phyloP scores from a whole-genome alignment of 1,140 invertebrate species.

The Physella acuta region DNA sequence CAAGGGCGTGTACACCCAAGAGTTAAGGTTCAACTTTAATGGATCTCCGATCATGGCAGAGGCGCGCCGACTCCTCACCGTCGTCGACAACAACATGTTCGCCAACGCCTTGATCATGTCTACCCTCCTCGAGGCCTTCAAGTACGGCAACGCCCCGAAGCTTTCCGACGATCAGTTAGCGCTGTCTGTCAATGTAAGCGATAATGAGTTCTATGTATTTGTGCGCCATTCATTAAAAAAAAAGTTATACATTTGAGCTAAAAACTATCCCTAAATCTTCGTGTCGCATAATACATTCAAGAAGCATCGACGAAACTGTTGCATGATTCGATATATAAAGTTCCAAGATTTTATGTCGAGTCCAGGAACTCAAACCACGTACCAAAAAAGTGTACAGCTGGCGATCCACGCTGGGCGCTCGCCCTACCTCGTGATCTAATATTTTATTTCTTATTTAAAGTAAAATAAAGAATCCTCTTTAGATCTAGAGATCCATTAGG shows the following conservation, averaged over 20 bases:
- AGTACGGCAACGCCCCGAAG: constrained; percentile 34
- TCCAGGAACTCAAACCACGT: no score
- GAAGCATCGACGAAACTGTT: neutral
- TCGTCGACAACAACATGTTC: constrained; percentile 53
- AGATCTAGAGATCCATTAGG: no score
- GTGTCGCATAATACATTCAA: neutral
- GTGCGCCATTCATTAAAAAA: neutral
- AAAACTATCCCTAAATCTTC: neutral
- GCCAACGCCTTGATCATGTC: constrained; percentile 44
- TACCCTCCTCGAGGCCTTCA: constrained; percentile 35
- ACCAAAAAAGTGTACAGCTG: no score
- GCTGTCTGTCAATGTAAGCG: constrained; percentile 33
- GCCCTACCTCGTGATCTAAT: no score
- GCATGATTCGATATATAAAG: no score
- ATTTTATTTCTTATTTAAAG: no score
- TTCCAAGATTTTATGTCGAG: no score
- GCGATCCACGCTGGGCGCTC: no score
- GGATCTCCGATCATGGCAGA: constrained; percentile 30
- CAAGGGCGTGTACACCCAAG: constrained; percentile 38
- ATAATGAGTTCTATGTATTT: neutral
- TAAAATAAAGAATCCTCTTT: no score
- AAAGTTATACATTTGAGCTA: neutral
- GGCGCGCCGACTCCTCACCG: constrained; percentile 30
- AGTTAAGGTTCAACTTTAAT: constrained; percentile 42
- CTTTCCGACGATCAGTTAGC: constrained; percentile 31